A percentile compares a stretch with the other conserved stretches of the same genome.
Evolutionary conservation across 2,113 vertebrate genomes (phyloP).

Genomic region (Synchiropus splendidus): DNA sequence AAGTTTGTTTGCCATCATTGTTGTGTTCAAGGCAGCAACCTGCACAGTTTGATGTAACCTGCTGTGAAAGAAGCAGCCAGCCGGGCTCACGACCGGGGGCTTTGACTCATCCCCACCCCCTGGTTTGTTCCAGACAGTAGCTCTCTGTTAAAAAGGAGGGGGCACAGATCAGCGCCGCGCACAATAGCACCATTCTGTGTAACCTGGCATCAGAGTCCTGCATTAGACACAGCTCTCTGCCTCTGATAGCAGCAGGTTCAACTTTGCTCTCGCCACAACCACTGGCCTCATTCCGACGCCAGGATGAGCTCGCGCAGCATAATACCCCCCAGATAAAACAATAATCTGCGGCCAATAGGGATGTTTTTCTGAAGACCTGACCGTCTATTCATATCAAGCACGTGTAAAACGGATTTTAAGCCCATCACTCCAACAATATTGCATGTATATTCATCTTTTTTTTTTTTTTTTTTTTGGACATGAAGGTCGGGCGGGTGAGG

Average conservation of each 20-base stretch:
- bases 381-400: conserved; percentile 7
- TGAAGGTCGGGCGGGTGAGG: no score
- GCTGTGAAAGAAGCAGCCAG: conserved; percentile 46
- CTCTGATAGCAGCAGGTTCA: conserved; percentile 24
- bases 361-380: conserved; percentile 1
- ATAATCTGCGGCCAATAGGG: conserved; percentile 15
- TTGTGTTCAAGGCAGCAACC: conserved; percentile 45
- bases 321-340: conserved; percentile 17
- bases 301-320: conserved; percentile 18
- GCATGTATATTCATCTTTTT: no score
- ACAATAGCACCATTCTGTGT: conserved; percentile 52
- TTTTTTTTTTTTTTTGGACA: no score
- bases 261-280: conserved; percentile 20
- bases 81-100: conserved; percentile 17
- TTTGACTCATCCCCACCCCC: conserved; percentile 45
- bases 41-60: conserved; percentile 39
- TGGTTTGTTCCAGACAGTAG: conserved; percentile 46
- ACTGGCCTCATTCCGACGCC: conserved; percentile 19
- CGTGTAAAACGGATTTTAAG: conserved; percentile 4
- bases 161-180: conserved; percentile 4
- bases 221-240: conserved; percentile 52
- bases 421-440: no score
- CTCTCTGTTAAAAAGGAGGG: conserved; percentile 43
- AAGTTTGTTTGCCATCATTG: conserved; percentile 7
- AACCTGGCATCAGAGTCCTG: conserved; percentile 38